Percentiles rank a stretch among this genome's conserved stretches.
Evolutionary conservation across 2,888 invertebrate genomes (phyloP).

Genomic region (Sceliomorpha sp.): DNA sequence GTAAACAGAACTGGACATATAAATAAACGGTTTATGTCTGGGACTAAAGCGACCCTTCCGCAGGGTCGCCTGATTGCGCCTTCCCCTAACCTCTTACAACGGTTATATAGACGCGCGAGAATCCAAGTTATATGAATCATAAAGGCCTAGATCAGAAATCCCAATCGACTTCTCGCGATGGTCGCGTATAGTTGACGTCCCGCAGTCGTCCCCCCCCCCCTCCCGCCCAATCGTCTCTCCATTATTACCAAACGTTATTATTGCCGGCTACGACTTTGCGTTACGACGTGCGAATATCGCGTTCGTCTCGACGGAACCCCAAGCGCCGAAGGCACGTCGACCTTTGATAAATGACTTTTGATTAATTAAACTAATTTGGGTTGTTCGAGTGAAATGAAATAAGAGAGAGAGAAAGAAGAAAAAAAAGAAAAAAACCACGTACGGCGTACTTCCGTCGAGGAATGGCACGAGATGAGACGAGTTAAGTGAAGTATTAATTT

Average conservation of each 20-base stretch:
- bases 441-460: no score
- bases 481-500: no score
- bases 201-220: no score
- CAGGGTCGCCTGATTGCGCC: conserved; percentile 47
- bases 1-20: conserved; percentile 70
- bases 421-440: no score
- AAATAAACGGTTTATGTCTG: conserved; percentile 79
- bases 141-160: conserved; percentile 77
- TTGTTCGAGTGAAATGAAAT: no score
- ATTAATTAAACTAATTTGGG: no score
- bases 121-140: conserved; percentile 79
- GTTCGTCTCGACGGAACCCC: conserved; percentile 40
- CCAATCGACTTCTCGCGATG: conserved; percentile 61
- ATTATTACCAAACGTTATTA: conserved; percentile 53
- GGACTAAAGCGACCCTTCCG: conserved; percentile 59
- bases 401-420: no score
- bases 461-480: no score
- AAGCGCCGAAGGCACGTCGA: conserved; percentile 30
- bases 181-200: no score
- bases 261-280: conserved; percentile 27
- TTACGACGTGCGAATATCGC: conserved; percentile 51
- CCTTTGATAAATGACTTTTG: conserved; percentile 50
- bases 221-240: no score
- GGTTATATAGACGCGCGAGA: conserved; percentile 38
- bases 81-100: conserved; percentile 57